Conservation (phyloP, 2,113 vertebrate species). For the Mungos mungo region DNA sequence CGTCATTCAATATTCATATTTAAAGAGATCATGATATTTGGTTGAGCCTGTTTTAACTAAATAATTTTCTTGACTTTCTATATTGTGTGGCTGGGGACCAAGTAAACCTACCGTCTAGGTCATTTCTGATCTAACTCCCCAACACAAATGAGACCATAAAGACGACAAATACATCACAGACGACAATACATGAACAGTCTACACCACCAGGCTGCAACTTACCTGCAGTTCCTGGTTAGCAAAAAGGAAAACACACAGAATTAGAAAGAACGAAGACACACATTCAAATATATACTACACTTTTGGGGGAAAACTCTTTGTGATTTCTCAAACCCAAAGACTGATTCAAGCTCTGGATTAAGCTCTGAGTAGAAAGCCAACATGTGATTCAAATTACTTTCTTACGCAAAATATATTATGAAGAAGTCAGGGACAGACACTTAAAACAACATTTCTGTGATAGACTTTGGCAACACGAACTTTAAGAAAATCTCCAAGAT, state of each 20-base stretch:
- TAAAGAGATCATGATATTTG: constrained; percentile 73
- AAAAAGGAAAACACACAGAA: constrained; percentile 94
- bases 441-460: constrained; percentile 83
- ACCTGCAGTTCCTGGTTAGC: constrained; percentile 99
- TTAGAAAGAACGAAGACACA: constrained; percentile 93
- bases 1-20: constrained; percentile 70
- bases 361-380: constrained; percentile 78
- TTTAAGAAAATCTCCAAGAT: constrained; percentile 72
- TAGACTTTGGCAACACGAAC: constrained; percentile 81
- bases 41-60: constrained; percentile 57
- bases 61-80: constrained; percentile 71
- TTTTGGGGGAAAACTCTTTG: constrained; percentile 81
- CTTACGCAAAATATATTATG: constrained; percentile 65
- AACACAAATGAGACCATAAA: constrained; percentile 76
- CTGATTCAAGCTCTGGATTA: constrained; percentile 87
- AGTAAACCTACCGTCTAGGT: constrained; percentile 70
- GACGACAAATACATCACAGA: constrained; percentile 80
- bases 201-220: constrained; percentile 91
- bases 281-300: constrained; percentile 87
- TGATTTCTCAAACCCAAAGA: constrained; percentile 85
- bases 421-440: constrained; percentile 84
- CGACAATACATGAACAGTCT: constrained; percentile 80
- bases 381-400: constrained; percentile 64
- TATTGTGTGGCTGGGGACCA: constrained; percentile 54
- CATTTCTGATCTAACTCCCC: constrained; percentile 68